A percentile compares a stretch with the other conserved stretches of the same genome.
phyloP scores from a whole-genome alignment of 2,113 vertebrate genomes.

The Dromiciops gliroides region DNA sequence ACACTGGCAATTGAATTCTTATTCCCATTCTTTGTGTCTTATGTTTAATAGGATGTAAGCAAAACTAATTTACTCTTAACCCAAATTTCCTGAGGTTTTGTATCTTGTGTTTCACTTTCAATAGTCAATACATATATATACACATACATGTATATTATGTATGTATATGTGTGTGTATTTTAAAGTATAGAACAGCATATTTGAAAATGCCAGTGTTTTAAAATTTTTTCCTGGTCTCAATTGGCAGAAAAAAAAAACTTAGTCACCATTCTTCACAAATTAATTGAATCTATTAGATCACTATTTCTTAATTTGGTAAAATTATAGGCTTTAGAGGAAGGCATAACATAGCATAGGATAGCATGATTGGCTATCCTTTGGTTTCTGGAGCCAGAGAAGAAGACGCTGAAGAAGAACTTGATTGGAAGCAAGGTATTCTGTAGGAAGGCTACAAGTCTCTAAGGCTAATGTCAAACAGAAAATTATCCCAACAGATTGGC shows the following conservation, averaged over 20 bases:
- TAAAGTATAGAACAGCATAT: slow-evolving; percentile 53
- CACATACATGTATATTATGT: neutral
- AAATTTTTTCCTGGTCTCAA: neutral
- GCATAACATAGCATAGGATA: neutral
- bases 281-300: neutral
- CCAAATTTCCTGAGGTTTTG: neutral
- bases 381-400: neutral
- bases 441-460: neutral
- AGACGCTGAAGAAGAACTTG: neutral
- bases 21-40: neutral
- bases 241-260: neutral
- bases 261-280: neutral
- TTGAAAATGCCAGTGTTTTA: neutral
- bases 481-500: neutral
- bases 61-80: neutral
- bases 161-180: neutral
- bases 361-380: neutral
- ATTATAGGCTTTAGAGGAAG: neutral
- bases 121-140: neutral
- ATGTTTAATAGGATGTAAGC: neutral
- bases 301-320: neutral
- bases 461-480: neutral
- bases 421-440: neutral
- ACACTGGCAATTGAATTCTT: neutral
- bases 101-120: neutral